Percentiles rank a stretch among this genome's conserved stretches.
These are phyloP conservation scores for Sarcophaga bullata DNA, from an alignment of 1,140 invertebrate species.

Conservation along the genomic window DNA sequence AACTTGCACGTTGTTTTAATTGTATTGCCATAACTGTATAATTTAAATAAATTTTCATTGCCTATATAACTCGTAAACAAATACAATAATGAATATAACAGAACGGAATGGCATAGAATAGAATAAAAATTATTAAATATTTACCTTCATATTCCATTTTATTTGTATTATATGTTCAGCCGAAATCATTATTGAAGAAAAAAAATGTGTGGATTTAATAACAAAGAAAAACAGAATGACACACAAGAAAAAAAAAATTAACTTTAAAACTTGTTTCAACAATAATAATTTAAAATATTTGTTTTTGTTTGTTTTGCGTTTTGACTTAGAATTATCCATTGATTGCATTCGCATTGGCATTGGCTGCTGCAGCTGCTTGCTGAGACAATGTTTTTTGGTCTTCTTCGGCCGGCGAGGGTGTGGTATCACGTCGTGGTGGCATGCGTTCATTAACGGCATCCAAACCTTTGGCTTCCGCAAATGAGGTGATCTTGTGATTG, in stretches of 20 bases:
- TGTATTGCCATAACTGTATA: constrained; percentile 14
- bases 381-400: constrained; percentile 58
- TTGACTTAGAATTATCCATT: constrained; percentile 64
- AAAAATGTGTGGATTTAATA: not conserved
- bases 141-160: constrained; percentile 24
- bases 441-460: constrained; percentile 99
- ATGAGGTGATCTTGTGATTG: constrained; percentile 96
- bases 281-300: constrained; percentile 33
- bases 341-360: constrained; percentile 64
- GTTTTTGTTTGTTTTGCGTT: not conserved
- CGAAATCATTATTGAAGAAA: constrained; percentile 1
- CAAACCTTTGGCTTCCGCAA: constrained; percentile 97
- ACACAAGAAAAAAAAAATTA: not conserved
- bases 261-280: not conserved
- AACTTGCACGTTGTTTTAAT: not conserved
- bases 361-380: constrained; percentile 62
- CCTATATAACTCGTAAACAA: not conserved
- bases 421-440: constrained; percentile 92
- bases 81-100: not conserved
- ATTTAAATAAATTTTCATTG: not conserved
- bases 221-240: not conserved
- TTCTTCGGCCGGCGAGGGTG: constrained; percentile 69
- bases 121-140: not conserved
- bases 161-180: constrained; percentile 14
- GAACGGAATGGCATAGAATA: not conserved